Percentiles rank a stretch among this genome's conserved stretches.
These are phyloP conservation scores for Thaleichthys pacificus DNA, from an alignment of 2,797 vertebrate genomes.

Conservation along the genomic window DNA sequence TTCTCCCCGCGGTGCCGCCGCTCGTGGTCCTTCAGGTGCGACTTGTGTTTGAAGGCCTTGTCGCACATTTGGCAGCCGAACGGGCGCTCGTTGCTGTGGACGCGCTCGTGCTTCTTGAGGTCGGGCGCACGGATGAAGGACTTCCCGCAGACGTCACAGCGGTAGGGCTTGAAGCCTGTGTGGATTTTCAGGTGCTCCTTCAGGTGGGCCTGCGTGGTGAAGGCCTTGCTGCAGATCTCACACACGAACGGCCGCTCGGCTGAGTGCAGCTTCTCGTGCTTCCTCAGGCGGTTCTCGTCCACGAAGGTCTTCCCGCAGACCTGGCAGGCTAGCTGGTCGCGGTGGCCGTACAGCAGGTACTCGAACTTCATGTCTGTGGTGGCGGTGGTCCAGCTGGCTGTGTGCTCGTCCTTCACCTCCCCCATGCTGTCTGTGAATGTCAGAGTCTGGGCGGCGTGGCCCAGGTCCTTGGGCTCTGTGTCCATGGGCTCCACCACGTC, in stretches of 20 bases:
- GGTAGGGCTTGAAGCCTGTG: slow-evolving; percentile 90
- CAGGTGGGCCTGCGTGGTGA: slow-evolving; percentile 91
- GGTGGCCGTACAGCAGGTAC: slow-evolving; percentile 91
- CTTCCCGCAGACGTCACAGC: slow-evolving; percentile 92
- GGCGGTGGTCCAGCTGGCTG: slow-evolving; percentile 85
- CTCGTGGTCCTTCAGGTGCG: slow-evolving; percentile 94
- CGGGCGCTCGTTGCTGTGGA: slow-evolving; percentile 92
- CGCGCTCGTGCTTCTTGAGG: slow-evolving; percentile 92
- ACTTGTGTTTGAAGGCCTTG: slow-evolving; percentile 96
- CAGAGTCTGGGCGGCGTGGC: slow-evolving; percentile 86
- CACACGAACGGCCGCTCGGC: slow-evolving; percentile 91
- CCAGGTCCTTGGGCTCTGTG: slow-evolving; percentile 87
- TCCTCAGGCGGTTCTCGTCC: slow-evolving; percentile 85
- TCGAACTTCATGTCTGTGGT: slow-evolving; percentile 96
- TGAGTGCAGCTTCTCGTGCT: slow-evolving; percentile 92
- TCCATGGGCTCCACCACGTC: slow-evolving; percentile 94
- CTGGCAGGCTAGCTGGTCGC: slow-evolving; percentile 91
- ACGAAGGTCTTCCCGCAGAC: slow-evolving; percentile 94
- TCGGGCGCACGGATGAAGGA: slow-evolving; percentile 93
- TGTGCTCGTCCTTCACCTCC: slow-evolving; percentile 94
- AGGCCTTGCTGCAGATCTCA: slow-evolving; percentile 92
- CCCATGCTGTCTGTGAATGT: slow-evolving; percentile 89
- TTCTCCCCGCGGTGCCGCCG: slow-evolving; percentile 91
- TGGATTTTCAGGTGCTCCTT: slow-evolving; percentile 96
- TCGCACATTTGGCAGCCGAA: slow-evolving; percentile 95